Conservation (phyloP, 2,797 vertebrate genomes). For the Ceryle rudis region DNA sequence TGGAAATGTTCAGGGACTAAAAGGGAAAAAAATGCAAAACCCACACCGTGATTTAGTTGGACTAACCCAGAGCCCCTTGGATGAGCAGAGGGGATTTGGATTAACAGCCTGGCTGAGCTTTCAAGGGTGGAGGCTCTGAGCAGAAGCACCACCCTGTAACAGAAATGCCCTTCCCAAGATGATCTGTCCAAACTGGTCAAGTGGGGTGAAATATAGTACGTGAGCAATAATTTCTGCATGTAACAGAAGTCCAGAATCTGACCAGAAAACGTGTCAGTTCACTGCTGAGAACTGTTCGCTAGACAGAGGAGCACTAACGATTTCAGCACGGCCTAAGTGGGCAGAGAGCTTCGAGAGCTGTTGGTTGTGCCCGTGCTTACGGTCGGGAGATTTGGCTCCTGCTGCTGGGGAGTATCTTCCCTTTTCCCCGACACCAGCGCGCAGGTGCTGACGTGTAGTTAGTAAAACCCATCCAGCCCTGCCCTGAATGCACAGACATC, state of each 20-base stretch:
- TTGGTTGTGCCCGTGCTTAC: not conserved
- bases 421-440: not conserved
- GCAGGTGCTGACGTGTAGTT: not conserved
- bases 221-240: not conserved
- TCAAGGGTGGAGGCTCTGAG: not conserved
- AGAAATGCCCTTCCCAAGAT: not conserved
- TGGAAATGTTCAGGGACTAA: not conserved
- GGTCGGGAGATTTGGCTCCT: not conserved
- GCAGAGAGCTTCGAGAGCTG: not conserved
- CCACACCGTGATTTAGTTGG: not conserved
- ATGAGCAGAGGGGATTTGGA: not conserved
- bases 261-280: not conserved
- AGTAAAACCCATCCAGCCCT: not conserved
- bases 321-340: not conserved
- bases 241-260: not conserved
- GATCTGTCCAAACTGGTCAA: not conserved
- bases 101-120: not conserved
- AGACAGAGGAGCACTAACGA: not conserved
- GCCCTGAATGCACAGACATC: rapidly evolving
- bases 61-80: not conserved
- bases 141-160: not conserved
- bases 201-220: rapidly evolving
- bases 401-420: not conserved
- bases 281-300: not conserved
- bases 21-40: rapidly evolving